These are phyloP conservation scores for Zele albiditarsus DNA, from an alignment of 2,888 invertebrate species.

Conservation along the genomic window DNA sequence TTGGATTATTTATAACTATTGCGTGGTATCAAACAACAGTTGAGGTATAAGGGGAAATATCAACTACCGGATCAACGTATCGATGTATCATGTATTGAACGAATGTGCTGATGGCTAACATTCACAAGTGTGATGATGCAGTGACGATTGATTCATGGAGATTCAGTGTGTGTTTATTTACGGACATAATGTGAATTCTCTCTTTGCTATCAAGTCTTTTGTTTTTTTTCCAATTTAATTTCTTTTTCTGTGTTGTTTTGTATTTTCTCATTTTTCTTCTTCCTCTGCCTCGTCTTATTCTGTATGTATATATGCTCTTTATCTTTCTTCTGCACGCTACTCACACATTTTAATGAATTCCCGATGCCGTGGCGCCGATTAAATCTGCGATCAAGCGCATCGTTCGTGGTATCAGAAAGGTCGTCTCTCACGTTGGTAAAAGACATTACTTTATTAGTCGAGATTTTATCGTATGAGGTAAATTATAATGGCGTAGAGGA, in stretches of 20 bases:
- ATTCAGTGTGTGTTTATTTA: slow-evolving; percentile 5
- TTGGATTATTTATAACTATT: slow-evolving; percentile 14
- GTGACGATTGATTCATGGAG: slow-evolving; percentile 29
- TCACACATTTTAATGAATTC: slow-evolving; percentile 55
- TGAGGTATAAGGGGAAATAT: slow-evolving; percentile 7
- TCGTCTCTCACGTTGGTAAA: slow-evolving; percentile 41
- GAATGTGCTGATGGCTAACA: slow-evolving; percentile 7
- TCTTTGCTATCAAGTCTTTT: background rate
- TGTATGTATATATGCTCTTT: background rate
- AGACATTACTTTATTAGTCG: slow-evolving; percentile 41
- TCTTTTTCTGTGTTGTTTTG: slow-evolving; percentile 9
- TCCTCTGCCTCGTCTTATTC: background rate
- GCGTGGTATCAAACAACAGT: background rate
- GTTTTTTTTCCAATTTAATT: background rate
- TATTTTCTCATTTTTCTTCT: background rate
- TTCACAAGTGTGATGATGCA: slow-evolving; percentile 29
- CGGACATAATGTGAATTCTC: slow-evolving; percentile 20
- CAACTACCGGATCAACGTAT: slow-evolving; percentile 21
- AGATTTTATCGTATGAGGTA: slow-evolving; percentile 35
- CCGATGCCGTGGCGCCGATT: slow-evolving; percentile 56
- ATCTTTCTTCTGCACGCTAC: slow-evolving; percentile 21
- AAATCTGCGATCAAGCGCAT: slow-evolving; percentile 46
- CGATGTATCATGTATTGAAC: slow-evolving; percentile 31
- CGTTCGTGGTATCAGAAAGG: slow-evolving; percentile 46
- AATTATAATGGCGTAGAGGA: slow-evolving; percentile 38